phyloP scores from a whole-genome alignment of 2,113 vertebrate genomes.

The Dasyurus viverrinus region DNA sequence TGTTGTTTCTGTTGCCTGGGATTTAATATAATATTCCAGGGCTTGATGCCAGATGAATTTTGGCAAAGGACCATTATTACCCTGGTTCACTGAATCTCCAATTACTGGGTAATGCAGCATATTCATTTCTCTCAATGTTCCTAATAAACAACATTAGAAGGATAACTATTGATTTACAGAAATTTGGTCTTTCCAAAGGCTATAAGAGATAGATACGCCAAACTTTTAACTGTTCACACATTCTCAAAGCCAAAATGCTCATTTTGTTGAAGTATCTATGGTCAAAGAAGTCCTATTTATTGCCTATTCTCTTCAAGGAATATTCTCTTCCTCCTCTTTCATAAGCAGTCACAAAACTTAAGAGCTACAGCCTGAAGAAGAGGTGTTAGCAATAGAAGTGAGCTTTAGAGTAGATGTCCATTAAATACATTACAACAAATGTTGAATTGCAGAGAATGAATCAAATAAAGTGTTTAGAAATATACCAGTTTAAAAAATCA shows the following conservation, averaged over 20 bases:
- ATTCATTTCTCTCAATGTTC: constrained; percentile 43
- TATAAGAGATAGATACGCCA: constrained; percentile 50
- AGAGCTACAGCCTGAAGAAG: constrained; percentile 36
- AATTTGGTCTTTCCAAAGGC: constrained; percentile 36
- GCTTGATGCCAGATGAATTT: constrained; percentile 54
- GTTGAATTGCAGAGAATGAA: constrained; percentile 39
- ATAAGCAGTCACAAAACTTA: constrained; percentile 15
- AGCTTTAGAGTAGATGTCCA: constrained; percentile 45
- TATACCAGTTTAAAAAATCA: constrained; percentile 55
- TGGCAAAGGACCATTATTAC: constrained; percentile 56
- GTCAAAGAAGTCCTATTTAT: constrained; percentile 45
- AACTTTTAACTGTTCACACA: constrained; percentile 47
- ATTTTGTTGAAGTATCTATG: constrained; percentile 31
- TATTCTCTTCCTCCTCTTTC: constrained; percentile 42
- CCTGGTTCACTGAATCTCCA: constrained; percentile 31
- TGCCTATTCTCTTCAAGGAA: neutral
- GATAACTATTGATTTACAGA: constrained; percentile 38
- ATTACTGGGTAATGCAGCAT: constrained; percentile 42
- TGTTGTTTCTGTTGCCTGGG: constrained; percentile 48
- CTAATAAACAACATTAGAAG: constrained; percentile 23
- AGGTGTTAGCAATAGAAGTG: neutral
- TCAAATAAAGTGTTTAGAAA: constrained; percentile 39
- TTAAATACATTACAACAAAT: constrained; percentile 41
- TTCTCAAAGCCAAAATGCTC: constrained; percentile 36
- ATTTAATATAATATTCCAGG: constrained; percentile 57